Evolutionary conservation across 2,888 invertebrate species (phyloP), one percentile per base, ranked within the genome.

Genomic region (Steinernema hermaphroditum): DNA sequence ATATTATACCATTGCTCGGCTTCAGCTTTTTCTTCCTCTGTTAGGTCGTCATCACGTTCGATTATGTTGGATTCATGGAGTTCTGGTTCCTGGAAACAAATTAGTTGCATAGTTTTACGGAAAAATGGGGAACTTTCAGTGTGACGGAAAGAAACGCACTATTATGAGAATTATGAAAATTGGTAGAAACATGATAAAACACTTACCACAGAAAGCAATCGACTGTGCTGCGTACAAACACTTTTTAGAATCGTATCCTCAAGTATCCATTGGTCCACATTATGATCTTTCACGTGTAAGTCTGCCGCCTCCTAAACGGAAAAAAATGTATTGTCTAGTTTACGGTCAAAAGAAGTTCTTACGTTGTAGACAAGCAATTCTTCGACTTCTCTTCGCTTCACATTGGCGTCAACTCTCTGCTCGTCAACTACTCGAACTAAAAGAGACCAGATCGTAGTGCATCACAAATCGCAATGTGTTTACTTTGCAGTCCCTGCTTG

Each of bases 391-490:
- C 87, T 86, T 70, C 86, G 85, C 0, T 88, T 88, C 70, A 90
- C 87, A 73, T 88, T 87, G 62, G 95, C 94, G 86, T 97, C 95
- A 0, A 96, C 96, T 88, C 96, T 95, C 86, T 96, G 93, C 87
- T 98, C 97, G 88, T 98, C 97, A 0, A 98, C 96, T 2, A 98
- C 96, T 19, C 97, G 91, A 88, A 97, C 96, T 86, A 83, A 57
- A 80, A 80, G 62, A 68, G 46, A 71, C 43, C 32, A 73, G 49
- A 16, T 14, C 14, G 9, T 68, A 12, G 22, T 19, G 41, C 14
- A 9, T 43, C 8, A 14, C 43, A 9, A 43, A 43, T 8, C 32
- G 22, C n/a, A 27, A 75, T 9, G n/a, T 46, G 74, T 78, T 74
- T 27, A 84, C 83, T 81, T 57, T 96, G 93, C 93, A 97, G 95